A percentile compares a stretch with the other conserved stretches of the same genome.
Conservation (phyloP, 2,888 invertebrate species). For the Pyrrhosoma nymphula region DNA sequence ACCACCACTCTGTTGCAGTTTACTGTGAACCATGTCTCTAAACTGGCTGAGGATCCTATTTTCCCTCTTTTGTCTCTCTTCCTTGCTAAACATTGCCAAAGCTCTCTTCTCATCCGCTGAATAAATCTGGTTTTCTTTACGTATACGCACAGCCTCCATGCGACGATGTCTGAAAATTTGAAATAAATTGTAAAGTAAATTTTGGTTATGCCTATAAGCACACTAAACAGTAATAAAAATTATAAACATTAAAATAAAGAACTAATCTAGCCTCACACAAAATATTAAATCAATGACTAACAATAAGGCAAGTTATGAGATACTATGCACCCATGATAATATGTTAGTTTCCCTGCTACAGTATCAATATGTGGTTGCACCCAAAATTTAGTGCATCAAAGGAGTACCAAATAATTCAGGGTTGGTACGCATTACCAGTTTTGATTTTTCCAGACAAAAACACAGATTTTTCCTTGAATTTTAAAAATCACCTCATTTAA, state of each 20-base stretch:
- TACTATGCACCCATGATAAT: no score
- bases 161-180: conserved; percentile 87
- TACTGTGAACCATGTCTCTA: conserved; percentile 86
- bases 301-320: background rate
- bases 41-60: conserved; percentile 97
- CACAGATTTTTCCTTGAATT: no score
- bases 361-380: no score
- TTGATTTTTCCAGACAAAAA: no score
- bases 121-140: conserved; percentile 99
- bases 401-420: no score
- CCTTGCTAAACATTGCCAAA: conserved; percentile 98
- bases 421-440: no score
- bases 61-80: conserved; percentile 97
- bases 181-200: conserved; percentile 69
- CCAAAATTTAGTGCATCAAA: no score
- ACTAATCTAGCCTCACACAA: background rate
- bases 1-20: conserved; percentile 61
- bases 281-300: background rate
- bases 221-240: background rate
- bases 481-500: no score
- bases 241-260: background rate
- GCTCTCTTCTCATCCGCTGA: conserved; percentile 99
- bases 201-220: background rate
- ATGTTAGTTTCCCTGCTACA: no score
- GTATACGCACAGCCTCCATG: conserved; percentile 99